phyloP scores from a whole-genome alignment of 2,113 vertebrate species.

The Ammodytes dubius region DNA sequence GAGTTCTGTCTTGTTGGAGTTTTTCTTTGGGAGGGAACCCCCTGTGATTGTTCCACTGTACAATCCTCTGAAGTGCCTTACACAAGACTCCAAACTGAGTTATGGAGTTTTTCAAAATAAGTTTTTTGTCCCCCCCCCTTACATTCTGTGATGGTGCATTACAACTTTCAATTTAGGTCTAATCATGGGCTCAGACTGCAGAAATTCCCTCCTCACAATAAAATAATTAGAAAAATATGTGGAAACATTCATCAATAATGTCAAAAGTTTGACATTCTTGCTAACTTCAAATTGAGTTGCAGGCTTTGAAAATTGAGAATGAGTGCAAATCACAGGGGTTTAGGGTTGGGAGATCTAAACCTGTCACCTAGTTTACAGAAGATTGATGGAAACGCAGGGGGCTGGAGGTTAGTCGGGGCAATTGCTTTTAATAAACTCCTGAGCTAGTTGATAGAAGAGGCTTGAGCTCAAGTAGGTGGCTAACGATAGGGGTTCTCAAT shows the following conservation, averaged over 20 bases:
- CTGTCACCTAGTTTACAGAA: constrained; percentile 84
- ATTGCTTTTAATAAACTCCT: constrained; percentile 92
- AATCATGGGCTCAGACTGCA: constrained; percentile 28
- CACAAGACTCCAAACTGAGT: constrained; percentile 31
- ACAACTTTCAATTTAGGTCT: constrained; percentile 26
- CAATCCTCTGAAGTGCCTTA: constrained; percentile 47
- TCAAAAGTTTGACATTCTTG: neutral
- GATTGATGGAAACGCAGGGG: constrained; percentile 83
- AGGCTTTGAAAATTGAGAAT: constrained; percentile 17
- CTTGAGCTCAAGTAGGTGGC: constrained; percentile 87
- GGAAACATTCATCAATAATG: neutral
- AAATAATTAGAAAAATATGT: too few relatives aligned
- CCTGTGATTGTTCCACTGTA: constrained; percentile 64
- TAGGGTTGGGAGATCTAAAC: constrained; percentile 67
- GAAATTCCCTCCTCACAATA: constrained; percentile 34
- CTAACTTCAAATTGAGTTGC: constrained; percentile 16
- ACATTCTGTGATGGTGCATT: constrained; percentile 23
- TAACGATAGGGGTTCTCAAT: constrained; percentile 90
- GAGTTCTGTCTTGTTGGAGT: constrained; percentile 75
- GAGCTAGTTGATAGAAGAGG: constrained; percentile 87
- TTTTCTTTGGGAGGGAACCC: constrained; percentile 80
- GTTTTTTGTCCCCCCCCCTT: constrained; percentile 13
- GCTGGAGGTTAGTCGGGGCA: constrained; percentile 73
- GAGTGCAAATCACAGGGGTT: neutral
- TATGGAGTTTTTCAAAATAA: constrained; percentile 33